Evolutionary conservation across 2,797 vertebrate genomes (phyloP), one percentile per base, ranked within the genome.

Genomic region (Tokudaia muenninki): DNA sequence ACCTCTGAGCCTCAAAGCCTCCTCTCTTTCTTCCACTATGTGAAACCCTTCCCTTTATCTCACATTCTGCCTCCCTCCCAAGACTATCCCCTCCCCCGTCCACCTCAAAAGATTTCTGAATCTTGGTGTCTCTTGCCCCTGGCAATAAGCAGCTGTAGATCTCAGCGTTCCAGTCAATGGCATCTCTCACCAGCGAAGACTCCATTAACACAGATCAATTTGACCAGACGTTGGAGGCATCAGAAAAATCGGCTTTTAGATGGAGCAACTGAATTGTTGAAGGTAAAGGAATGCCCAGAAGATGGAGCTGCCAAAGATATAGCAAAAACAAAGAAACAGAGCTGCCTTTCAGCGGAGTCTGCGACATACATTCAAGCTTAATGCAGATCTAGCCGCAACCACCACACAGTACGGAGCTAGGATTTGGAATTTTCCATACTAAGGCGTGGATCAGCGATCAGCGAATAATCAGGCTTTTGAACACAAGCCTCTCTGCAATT

Each of bases 181-280:
- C 97, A 93, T 95, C 92, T 95, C 93, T 96, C 52, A 82, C 70
- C 72, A 47, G 87, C 50, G 72, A 95, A 97, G 98, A 92, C 92
- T 93, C 95, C 97, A 93, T 98, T 98, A 97, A 94, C 84, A 65
- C 34, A 79, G 87, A 96, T 98, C 97, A 89, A 95, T 98, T 94
- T 95, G 96, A 93, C 97, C 98, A 98, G 98, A 96, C 97, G 44
- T 95, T 97, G 92, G 86, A 95, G 81, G 97, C 98, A 98, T 98
- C 94, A 91, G 95, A 97, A 97, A 87, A 97, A 98, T 95, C 95
- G 77, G 97, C 96, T 97, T 97, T 95, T 22, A 92, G 97, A 41
- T 95, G 94, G 92, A 44, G 82, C 82, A 86, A 94, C 95, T 95
- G 87, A 89, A 87, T 94, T 96, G 96, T 96, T 94, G 34, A 95